phyloP scores from a whole-genome alignment of 2,888 invertebrate genomes.

The Rhingia campestris region DNA sequence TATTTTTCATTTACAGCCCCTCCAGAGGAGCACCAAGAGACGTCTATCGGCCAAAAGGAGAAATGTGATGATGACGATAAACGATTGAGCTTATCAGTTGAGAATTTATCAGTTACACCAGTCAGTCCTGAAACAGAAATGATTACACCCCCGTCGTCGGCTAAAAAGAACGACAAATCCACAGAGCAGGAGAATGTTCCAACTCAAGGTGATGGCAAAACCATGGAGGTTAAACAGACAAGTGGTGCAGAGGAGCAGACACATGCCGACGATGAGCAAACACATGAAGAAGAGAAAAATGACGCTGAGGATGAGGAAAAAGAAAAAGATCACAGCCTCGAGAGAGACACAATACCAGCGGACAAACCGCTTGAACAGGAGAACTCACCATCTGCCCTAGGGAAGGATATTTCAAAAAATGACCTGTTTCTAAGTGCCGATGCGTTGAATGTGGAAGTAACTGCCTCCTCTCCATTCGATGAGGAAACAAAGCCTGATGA shows the following conservation, averaged over 20 bases:
- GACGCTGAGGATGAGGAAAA: too few species aligned
- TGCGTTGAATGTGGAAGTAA: neutral
- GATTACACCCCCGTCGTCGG: neutral
- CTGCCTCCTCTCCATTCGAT: neutral
- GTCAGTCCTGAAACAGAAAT: conserved; percentile 9
- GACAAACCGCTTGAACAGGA: neutral
- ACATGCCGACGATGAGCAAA: too few species aligned
- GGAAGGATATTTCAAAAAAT: neutral
- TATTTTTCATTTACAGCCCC: conserved; percentile 1
- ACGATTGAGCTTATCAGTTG: neutral
- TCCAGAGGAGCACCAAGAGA: neutral
- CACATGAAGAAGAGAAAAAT: too few species aligned
- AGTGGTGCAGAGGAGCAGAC: too few species aligned
- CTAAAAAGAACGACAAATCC: conserved; percentile 10
- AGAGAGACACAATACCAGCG: neutral
- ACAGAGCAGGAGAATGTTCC: neutral
- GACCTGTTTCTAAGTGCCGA: conserved; percentile 31
- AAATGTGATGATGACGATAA: neutral
- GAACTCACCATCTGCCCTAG: neutral
- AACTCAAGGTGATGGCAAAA: neutral
- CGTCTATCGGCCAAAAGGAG: neutral
- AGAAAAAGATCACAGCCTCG: neutral
- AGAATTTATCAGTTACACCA: neutral
- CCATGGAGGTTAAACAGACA: too few species aligned
- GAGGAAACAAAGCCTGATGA: neutral